These are phyloP conservation scores for Lutraria lutraria DNA, from an alignment of 2,888 invertebrate species.

Conservation along the genomic window DNA sequence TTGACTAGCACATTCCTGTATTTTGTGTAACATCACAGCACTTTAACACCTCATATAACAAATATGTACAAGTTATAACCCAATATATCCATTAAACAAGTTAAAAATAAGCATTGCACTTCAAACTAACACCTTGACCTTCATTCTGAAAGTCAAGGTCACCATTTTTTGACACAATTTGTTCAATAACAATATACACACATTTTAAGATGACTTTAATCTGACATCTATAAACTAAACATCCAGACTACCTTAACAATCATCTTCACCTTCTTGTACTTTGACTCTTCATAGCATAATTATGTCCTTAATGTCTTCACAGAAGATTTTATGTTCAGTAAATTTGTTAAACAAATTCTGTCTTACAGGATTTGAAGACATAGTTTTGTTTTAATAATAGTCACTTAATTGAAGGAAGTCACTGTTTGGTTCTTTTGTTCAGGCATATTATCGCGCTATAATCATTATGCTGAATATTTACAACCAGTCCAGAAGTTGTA, in stretches of 20 bases:
- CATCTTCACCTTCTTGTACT: neutral
- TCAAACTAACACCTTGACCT: slow-evolving; percentile 3
- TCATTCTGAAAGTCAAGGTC: neutral
- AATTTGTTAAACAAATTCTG: too few species aligned
- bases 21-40: slow-evolving; percentile 35
- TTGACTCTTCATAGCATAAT: too few species aligned
- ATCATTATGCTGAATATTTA: too few species aligned
- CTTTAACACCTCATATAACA: slow-evolving; percentile 22
- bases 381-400: too few species aligned
- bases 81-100: neutral
- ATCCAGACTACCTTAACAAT: neutral
- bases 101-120: slow-evolving; percentile 5
- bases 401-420: too few species aligned
- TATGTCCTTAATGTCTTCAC: too few species aligned
- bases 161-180: neutral
- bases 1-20: slow-evolving; percentile 46
- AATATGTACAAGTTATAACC: slow-evolving; percentile 20
- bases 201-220: neutral
- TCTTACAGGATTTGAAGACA: too few species aligned
- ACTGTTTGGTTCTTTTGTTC: too few species aligned
- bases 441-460: too few species aligned
- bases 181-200: neutral
- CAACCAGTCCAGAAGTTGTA: too few species aligned
- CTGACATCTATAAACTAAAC: neutral
- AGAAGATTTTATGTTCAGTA: too few species aligned